A percentile compares a stretch with the other conserved stretches of the same genome.
phyloP scores from a whole-genome alignment of 1,140 invertebrate species.

The Cherax destructor region DNA sequence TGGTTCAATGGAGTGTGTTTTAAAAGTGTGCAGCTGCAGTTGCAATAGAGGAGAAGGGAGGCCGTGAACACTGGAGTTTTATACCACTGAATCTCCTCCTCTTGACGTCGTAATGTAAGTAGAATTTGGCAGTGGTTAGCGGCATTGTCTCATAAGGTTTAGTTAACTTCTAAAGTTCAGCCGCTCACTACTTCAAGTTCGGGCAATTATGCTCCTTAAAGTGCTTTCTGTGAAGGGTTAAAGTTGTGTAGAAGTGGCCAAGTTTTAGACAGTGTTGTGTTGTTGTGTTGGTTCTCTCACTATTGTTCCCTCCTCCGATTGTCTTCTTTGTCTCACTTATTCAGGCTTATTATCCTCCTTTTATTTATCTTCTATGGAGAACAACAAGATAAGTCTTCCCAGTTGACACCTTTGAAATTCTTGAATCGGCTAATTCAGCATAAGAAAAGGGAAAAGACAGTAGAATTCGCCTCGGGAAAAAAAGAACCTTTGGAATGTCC shows the following conservation, averaged over 20 bases:
- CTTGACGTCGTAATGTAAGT: constrained; percentile 34
- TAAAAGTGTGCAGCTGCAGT: constrained; percentile 36
- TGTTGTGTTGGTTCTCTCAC: constrained; percentile 40
- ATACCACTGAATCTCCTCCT: constrained; percentile 37
- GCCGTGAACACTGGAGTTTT: not conserved
- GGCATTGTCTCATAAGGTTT: constrained; percentile 62
- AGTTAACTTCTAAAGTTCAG: constrained; percentile 65
- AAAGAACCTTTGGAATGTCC: constrained; percentile 20
- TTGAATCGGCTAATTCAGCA: not conserved
- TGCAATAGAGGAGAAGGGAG: constrained; percentile 34
- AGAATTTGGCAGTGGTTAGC: constrained; percentile 60
- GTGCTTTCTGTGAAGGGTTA: constrained; percentile 13
- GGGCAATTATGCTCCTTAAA: constrained; percentile 45
- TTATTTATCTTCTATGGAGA: not conserved
- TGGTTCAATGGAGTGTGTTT: constrained; percentile 45
- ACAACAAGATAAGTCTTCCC: not conserved
- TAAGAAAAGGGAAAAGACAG: not conserved
- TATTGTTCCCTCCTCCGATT: constrained; percentile 44
- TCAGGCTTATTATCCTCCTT: not conserved
- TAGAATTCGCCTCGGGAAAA: not conserved
- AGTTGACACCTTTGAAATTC: too few relatives aligned
- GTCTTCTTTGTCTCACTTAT: constrained; percentile 33
- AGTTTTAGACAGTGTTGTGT: constrained; percentile 47
- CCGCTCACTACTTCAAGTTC: constrained; percentile 41
- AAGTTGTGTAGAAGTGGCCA: constrained; percentile 12